Base-by-base conservation (phyloP, 1,140 invertebrate species). In the Nasonia longicornis region DNA sequence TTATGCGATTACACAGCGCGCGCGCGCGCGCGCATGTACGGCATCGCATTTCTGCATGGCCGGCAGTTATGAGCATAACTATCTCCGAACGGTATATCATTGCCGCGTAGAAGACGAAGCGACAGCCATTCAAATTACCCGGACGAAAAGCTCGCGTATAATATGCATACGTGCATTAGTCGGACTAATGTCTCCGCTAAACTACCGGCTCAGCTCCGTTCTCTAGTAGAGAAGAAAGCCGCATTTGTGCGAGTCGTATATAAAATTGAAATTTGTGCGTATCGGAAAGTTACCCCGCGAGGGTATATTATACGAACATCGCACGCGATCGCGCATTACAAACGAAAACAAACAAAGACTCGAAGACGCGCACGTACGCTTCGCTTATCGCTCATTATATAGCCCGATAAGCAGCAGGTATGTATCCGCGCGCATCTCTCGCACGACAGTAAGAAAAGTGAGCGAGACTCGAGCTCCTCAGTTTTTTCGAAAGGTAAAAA, bases 401-500 rank as follows among this genome's bases (percentile, higher is more conserved):
- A 67, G 66, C 66, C 22, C 66, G 66, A 67, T 26, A 26, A 31
- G 52, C 14, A 58, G 52, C 38, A 42, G 38, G 38, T 42, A 20
- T 58, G 7, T 58, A 6, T 58, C 6, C 16, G 16, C 2, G 52
- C 20, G 20, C 16, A 58, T 58, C 52, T 42, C 6, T 66, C 63
- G 8, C 16, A 52, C 66, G 66, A 81, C 74, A 76, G n/a, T 22
- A 42, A 80, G 79, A 81, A 69, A 76, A 48, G 45, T 10, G 73
- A 48, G 16, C 38, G 29, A 64, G 31, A 45, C 29, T 35, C 20
- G 20, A 58, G 67, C 45, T 79, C 71, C 48, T 79, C 26, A 1
- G 63, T n/a, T 67, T 69, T 82, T 77, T 70, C 26, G 42, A 76
- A 69, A 79, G 81, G 20, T 38, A 82, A 75, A 76, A 82, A 66